Percentiles rank a stretch among this genome's conserved stretches.
phyloP scores from a whole-genome alignment of 2,113 vertebrate genomes.

The Deroptyus accipitrinus region DNA sequence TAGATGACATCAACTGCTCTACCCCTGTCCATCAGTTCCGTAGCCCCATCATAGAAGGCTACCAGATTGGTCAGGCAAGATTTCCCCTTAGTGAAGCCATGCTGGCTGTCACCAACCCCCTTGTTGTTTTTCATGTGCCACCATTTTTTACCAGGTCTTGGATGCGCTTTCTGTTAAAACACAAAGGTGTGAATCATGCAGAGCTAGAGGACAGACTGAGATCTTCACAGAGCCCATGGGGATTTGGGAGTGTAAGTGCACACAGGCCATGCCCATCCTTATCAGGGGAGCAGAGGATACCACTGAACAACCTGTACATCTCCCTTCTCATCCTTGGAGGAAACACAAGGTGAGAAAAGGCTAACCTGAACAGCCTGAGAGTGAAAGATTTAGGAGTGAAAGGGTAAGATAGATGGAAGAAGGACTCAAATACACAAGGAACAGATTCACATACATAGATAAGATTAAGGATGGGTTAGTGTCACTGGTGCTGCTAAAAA shows the following conservation, averaged over 20 bases:
- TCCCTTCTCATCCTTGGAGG: neutral
- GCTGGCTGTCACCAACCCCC: too few species aligned
- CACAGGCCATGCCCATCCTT: neutral
- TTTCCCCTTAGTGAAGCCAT: too few species aligned
- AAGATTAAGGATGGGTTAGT: neutral
- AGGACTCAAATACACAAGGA: neutral
- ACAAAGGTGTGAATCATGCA: neutral
- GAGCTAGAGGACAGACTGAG: neutral
- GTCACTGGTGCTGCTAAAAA: neutral
- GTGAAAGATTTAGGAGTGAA: neutral
- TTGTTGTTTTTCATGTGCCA: too few species aligned
- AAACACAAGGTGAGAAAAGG: neutral
- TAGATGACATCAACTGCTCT: too few species aligned
- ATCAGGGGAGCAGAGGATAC: neutral
- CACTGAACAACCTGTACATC: neutral
- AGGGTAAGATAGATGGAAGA: neutral
- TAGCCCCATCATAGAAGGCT: too few species aligned
- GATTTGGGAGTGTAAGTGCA: neutral
- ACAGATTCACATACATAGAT: neutral
- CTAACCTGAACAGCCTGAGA: neutral
- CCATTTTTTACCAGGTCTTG: neutral
- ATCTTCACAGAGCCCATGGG: neutral
- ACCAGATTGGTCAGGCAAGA: too few species aligned
- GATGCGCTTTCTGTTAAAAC: neutral
- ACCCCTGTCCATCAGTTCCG: too few species aligned